These are phyloP conservation scores for Pholis gunnellus DNA, from an alignment of 2,113 vertebrate species.

Conservation along the genomic window DNA sequence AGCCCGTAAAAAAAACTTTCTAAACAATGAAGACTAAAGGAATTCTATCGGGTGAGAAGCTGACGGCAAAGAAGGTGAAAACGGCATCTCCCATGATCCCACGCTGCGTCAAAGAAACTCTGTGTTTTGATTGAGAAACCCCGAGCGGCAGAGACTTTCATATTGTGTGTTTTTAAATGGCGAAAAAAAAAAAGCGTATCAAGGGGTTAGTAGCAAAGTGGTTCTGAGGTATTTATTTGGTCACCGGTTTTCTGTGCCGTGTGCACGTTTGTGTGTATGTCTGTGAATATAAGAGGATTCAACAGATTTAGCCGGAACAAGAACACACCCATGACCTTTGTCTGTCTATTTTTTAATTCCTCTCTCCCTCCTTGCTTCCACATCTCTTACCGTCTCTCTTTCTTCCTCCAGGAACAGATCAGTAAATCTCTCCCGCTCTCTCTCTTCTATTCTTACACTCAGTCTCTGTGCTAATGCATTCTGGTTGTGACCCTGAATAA, in stretches of 20 bases:
- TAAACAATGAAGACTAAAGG: background rate
- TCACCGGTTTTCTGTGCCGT: background rate
- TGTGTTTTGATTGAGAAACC: background rate
- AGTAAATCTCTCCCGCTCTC: constrained; percentile 6
- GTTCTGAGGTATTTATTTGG: constrained; percentile 2
- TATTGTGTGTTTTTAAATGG: background rate
- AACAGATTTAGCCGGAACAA: constrained; percentile 48
- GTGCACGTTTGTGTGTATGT: background rate
- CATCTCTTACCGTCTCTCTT: background rate
- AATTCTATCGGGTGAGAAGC: background rate
- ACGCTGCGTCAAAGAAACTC: background rate
- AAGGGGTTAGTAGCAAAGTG: background rate
- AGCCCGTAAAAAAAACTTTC: background rate
- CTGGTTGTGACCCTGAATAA: constrained; percentile 65
- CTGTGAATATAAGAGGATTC: background rate
- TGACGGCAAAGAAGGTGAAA: background rate
- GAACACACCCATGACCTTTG: constrained; percentile 45
- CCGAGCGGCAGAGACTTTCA: background rate
- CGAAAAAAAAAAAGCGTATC: too few species aligned
- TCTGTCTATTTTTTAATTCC: constrained; percentile 17
- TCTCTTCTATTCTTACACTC: constrained; percentile 18
- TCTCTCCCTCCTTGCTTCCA: background rate
- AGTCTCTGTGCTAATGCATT: constrained; percentile 46
- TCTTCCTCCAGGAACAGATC: constrained; percentile 19
- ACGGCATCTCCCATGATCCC: background rate